Evolutionary conservation across 2,113 vertebrate genomes (phyloP), one percentile per base, ranked within the genome.

Genomic region (Aix galericulata): DNA sequence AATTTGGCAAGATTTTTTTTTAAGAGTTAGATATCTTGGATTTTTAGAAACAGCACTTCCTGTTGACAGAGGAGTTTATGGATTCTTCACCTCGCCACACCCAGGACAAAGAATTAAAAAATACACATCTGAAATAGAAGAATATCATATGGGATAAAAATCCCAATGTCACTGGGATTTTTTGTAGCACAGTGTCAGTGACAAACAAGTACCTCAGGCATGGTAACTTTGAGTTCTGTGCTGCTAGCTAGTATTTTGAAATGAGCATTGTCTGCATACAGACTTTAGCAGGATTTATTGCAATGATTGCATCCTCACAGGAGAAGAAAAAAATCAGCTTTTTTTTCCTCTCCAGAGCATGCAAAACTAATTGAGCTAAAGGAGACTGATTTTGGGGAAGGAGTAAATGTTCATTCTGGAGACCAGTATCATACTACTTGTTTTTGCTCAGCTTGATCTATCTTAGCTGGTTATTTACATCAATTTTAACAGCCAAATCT

Each of bases 51-150:
- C 17, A 40, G 56, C 32, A 53, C 34, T 90, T 95, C 93, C 86
- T 6, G 3, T 93, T 86, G 76, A 79, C 77, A 79, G 74, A 86
- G 50, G 34, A 88, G 46, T 93, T 80, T 86, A 44, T 93, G 91
- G 86, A 92, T 82, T 95, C 73, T 90, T 95, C 36, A 90, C 67
- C 68, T 95, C 26, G 18, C 82, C 76, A 93, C 82, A 91, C 93
- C 88, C 93, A 95, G 80, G 48, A 72, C 73, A 86, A 95, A 81
- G 46, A 94, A 86, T 83, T 91, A 59, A 82, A 77, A 92, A 55
- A 92, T 89, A 93, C 44, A 17, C 75, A 78, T 26, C 32, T 95
- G 63, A 94, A 88, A 69, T 73, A 79, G 52, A 94, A 82, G 16
- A 72, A 22, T 82, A 62, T 46, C 83, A 27, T 91, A 13, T 58